Base-by-base conservation (phyloP, 2,113 vertebrate genomes). In the Corythoichthys intestinalis region DNA sequence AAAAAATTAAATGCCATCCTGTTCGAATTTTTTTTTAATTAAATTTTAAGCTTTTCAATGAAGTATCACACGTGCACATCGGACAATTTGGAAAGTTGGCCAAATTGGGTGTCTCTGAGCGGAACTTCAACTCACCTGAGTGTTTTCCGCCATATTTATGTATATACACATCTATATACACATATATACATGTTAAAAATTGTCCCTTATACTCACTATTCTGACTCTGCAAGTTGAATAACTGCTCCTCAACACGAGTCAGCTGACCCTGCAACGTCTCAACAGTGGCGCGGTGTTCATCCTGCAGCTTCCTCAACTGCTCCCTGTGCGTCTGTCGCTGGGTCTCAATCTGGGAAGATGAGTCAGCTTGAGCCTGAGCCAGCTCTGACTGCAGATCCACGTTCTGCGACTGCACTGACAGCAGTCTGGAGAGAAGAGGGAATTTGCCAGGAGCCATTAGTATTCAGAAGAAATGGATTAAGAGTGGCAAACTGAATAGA, bases 261-360 rank as follows among this genome's bases (percentile, higher is more conserved):
- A 98, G 90, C 48, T 98, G 96, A 62, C 94, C 90, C 81, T 98
- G 97, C 76, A 98, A 88, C 0, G 93, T 96, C 83, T 99, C 96
- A 66, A 98, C 87, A 0, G 96, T 98, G 72, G 93, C 92, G 68
- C 94, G 90, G 86, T 98, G 96, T 65, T 98, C 95, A 5, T 98
- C 96, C 79, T 98, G 96, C 66, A 96, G 76, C 67, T 94, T 94
- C 69, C 94, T 93, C 65, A 95, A 80, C 86, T 98, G 96, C 71
- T 99, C 96, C 49, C 93, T 93, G 86, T 95, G 98, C 56, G 83
- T 92, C 82, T 87, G 90, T 0, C 90, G 89, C 70, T 95, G 94
- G 12, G 85, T 75, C 79, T 98, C 96, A 0, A 93, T 93, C 85
- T 96, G 95, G 58, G 92, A 91, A 0, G 83, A 93, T 65, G 96